Evolutionary conservation across 2,888 invertebrate genomes (phyloP).

Genomic region (Hirudinaria manillensis): DNA sequence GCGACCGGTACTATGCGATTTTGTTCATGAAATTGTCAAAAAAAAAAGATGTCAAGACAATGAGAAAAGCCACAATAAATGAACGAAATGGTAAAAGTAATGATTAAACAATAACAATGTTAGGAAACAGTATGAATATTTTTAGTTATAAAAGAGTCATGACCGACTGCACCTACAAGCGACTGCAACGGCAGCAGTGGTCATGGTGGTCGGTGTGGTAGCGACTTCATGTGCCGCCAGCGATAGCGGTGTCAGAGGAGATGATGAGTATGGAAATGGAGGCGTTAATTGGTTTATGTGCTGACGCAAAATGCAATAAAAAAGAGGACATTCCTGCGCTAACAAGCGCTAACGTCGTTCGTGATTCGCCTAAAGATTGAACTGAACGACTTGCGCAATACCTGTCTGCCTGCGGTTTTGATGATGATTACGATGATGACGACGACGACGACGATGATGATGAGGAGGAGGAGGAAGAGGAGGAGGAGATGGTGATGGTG

Average conservation of each 20-base stretch:
- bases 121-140: no score
- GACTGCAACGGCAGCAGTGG: neutral
- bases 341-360: no score
- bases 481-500: neutral
- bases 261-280: neutral
- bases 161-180: neutral
- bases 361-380: conserved; percentile 6
- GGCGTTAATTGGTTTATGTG: conserved; percentile 16
- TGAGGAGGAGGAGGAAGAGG: neutral
- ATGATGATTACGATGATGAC: neutral
- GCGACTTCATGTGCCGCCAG: no score
- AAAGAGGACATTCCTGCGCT: neutral
- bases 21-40: no score
- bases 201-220: no score
- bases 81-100: no score
- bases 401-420: neutral
- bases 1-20: no score
- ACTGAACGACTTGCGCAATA: neutral
- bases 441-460: neutral
- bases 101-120: no score
- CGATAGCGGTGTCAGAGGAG: neutral
- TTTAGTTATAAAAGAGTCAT: no score
- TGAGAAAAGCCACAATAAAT: no score
- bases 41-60: no score
- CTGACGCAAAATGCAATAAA: neutral